Base-by-base conservation (phyloP, 2,113 vertebrate genomes). In the Gyps fulvus region DNA sequence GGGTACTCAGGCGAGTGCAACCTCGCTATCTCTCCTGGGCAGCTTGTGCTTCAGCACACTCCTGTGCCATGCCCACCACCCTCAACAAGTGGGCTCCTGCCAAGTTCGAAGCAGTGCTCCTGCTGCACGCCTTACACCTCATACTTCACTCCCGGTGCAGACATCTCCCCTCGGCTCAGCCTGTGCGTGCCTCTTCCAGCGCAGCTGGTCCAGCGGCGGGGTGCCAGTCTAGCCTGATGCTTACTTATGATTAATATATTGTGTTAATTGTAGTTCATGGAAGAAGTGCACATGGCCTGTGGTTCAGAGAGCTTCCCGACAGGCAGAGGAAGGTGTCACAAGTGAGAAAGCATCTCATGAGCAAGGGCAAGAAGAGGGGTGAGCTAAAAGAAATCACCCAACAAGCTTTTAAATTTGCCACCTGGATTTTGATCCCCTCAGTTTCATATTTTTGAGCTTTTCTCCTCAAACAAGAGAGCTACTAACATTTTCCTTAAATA, bases 361-460 rank as follows among this genome's bases (percentile, higher is more conserved):
- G 27, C 2, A 10, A 71, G 32, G 29, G 27, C 29, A 87, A 62
- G 26, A 32, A 25, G 42, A 61, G 29, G 10, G 5, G 4, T 31
- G 50, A 94, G 34, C 36, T 91, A 21, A 74, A 59, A 77, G 47
- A 59, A 72, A 50, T 66, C n/a, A 78, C 9, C 26, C 76, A 36
- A 27, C 25, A 63, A 63, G 7, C 27, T 93, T 74, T 77, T 78
- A 31, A 25, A 77, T 67, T 89, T 87, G 12, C 42, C 38, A 31
- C 23, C 11, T 32, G 55, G 27, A 54, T 91, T 93, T 95, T 87
- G n/a, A 40, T 83, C 17, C 49, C 45, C 11, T 88, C 38, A 29
- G 40, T 40, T 83, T 97, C 34, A 22, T 87, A 65, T 62, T 69
- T 92, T 92, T 29, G 36, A 95, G 61, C 31, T 94, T 92, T 95